Base-by-base conservation (phyloP, 2,888 invertebrate species). In the Sphaerophoria rueppellii region DNA sequence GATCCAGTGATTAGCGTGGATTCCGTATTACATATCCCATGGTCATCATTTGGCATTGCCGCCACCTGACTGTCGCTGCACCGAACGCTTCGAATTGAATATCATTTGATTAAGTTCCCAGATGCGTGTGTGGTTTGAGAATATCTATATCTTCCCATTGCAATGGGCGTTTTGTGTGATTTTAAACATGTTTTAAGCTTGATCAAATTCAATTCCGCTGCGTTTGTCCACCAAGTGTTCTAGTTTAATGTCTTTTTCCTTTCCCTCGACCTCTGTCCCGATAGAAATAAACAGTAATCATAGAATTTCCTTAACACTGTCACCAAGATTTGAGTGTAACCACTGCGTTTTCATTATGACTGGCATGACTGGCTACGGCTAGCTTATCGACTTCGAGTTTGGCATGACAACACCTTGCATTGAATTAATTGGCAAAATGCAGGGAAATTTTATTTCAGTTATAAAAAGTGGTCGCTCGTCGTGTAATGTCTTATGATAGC, bases 361-460 rank as follows among this genome's bases (percentile, higher is more conserved):
- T 43, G 7, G 40, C 40, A 7, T 4, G 14, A 35, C 37, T 58
- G 5, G 16, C 37, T 60, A 48, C 7, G 7, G 4, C 37, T 43
- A 43, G 43, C 9, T 11, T 9, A 9, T 43, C 9, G 40, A 40
- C 32, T 12, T 9, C 35, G 50, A 14, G 50, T 65, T 71, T 35
- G 24, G 46, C 34, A 57, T 70, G 67, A 79, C 35, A 72, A 76
- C 75, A 80, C 75, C 61, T 80, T 70, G 82, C 75, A 32, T 72
- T 57, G 74, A 52, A 67, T 85, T 81, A 81, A 81, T 85, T 85
- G 85, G 85, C 81, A 77, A 81, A 73, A 35, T 65, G 65, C 73
- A 63, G 61, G 63, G 73, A 74, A 78, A 69, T 77, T 63, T 24
- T 24, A 24, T 24, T 50, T 82, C 73, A 77, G 82, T 77, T 82